Base-by-base conservation (phyloP, 2,797 vertebrate genomes). In the Nyctalus aviator region DNA sequence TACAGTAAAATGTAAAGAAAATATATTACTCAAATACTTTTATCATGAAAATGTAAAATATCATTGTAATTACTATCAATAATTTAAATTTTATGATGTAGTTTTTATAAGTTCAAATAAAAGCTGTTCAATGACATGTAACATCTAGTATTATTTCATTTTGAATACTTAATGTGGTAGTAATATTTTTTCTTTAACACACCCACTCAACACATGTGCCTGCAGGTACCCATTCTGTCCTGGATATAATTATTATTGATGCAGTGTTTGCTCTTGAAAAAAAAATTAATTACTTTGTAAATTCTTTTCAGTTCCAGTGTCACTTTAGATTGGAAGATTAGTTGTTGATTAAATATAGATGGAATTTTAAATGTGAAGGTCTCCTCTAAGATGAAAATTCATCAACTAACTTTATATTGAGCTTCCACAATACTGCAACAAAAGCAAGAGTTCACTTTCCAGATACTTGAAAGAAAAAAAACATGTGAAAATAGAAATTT, bases 281-380 rank as follows among this genome's bases (percentile, higher is more conserved):
- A 11, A 48, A 9, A 37, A 20, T 96, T 92, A 90, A 94, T 84
- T 88, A 27, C 71, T 88, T 21, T 71, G 32, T 83, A 94, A 82
- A 75, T 94, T 90, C 66, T 79, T 91, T 90, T 59, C 1, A 4
- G 46, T 82, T 96, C 81, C 37, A 86, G 10, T 1, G 0, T 84
- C 64, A 57, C 50, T 94, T 96, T 90, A 84, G 96, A 81, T 81
- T 89, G 27, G 18, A 84, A 90, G 53, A 94, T 64, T 73, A 66
- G 21, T 17, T 93, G 95, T 93, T 84, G 12, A 76, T 85, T 94
- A 93, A 96, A 94, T 81, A 95, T 86, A 14, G 3, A 93, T 73
- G 41, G 68, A 68, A 95, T 50, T 90, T 85, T 90, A 88, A 78
- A 78, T 9, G 6, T 32, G 68, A 18, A 48, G 32, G 5, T 91